Percentiles rank a stretch among this genome's conserved stretches.
Evolutionary conservation across 2,888 invertebrate genomes (phyloP).

Genomic region (Folsomia manolachei): DNA sequence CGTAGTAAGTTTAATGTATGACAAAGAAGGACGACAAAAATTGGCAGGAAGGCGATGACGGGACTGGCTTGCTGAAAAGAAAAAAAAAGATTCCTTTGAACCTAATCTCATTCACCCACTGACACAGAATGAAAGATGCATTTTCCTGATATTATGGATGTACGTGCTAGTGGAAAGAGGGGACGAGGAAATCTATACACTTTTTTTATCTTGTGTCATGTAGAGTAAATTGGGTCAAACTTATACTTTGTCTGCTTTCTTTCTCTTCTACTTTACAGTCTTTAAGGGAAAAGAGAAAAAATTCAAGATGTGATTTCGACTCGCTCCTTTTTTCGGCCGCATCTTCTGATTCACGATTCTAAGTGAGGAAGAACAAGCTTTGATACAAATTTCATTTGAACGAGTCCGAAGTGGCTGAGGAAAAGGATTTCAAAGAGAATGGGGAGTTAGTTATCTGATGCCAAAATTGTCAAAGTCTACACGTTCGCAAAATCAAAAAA

Average conservation of each 20-base stretch:
- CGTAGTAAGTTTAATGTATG: not conserved
- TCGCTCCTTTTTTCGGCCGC: not conserved
- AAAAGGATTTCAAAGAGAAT: not conserved
- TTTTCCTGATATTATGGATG: not conserved
- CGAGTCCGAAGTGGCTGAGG: not conserved
- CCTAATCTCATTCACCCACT: not conserved
- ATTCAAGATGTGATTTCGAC: not conserved
- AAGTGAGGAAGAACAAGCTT: not conserved
- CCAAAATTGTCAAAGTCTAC: not conserved
- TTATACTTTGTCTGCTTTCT: no score
- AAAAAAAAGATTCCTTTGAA: no score
- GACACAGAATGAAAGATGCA: conserved; percentile 8
- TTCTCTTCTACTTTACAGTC: not conserved
- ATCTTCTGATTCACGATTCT: not conserved
- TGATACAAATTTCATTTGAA: not conserved
- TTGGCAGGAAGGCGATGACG: not conserved
- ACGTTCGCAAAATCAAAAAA: not conserved
- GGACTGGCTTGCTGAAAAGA: not conserved
- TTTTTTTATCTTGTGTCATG: not conserved
- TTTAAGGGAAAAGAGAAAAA: not conserved
- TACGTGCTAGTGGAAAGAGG: no score
- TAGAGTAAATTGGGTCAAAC: not conserved
- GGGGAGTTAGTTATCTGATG: no score
- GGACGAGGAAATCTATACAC: not conserved
- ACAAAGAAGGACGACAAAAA: not conserved